Conservation (phyloP, 1,140 invertebrate genomes). For the Papilio xuthus region DNA sequence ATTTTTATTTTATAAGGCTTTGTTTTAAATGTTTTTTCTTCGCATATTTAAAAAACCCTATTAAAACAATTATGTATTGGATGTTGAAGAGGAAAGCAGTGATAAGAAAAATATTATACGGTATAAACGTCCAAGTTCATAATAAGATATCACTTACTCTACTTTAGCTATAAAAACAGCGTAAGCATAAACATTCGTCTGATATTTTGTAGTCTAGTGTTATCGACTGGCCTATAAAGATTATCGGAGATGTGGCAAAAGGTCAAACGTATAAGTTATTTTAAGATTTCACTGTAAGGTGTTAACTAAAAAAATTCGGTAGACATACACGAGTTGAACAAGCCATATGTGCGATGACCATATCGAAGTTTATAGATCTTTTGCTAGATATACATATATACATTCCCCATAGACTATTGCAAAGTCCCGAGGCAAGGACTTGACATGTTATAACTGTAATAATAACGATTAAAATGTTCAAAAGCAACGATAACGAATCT, state of each 20-base stretch:
- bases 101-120: background rate
- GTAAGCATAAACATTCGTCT: background rate
- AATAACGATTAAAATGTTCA: background rate
- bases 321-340: background rate
- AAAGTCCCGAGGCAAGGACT: background rate
- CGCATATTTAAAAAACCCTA: too few relatives aligned
- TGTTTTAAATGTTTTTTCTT: too few relatives aligned
- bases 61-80: too few relatives aligned
- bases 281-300: background rate
- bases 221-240: slow-evolving; percentile 24
- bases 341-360: background rate
- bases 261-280: slow-evolving; percentile 21
- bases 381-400: background rate
- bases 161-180: background rate
- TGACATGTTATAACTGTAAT: background rate
- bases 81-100: background rate
- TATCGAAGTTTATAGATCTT: background rate
- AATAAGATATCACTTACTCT: background rate
- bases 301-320: background rate
- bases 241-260: slow-evolving; percentile 24
- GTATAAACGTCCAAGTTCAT: background rate
- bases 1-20: too few relatives aligned
- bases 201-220: background rate
- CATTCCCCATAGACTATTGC: background rate
- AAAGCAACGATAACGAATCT: background rate